Evolutionary conservation across 1,140 invertebrate species (phyloP), one percentile per base, ranked within the genome.

Genomic region (Eueides isabella): DNA sequence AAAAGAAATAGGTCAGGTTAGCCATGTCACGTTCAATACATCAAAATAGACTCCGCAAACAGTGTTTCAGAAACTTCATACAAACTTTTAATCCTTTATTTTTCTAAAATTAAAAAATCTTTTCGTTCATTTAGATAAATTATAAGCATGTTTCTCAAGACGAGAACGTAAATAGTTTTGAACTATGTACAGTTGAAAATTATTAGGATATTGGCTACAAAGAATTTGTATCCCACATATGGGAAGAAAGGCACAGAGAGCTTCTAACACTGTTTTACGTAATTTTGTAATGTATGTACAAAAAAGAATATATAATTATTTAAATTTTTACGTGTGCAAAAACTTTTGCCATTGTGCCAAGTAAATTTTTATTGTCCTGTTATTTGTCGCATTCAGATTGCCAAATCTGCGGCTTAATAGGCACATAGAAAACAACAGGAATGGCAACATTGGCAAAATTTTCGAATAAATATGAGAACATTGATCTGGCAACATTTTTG

Each of bases 1-100:
- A 55, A 55, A 55, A 26, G 48, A 55, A 55, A 23, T 55, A 55
- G 48, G 48, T 55, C 48, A 26, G 19, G 48, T 55, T 55, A 26
- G 48, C n/a, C 48, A 55, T 26, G 48, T 55, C 48, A 55, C 48
- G 48, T 55, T 11, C 12, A 55, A 55, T 23, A 55, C 48, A 11
- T 55, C 48, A 23, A 55, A 55, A 23, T 55, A 55, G 48, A 55
- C 9, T 55, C 7, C 16, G n/a, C 11, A 26, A 23, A 26, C 23
- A 26, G 48, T 55, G 5, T 55, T 55, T n/a, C 26, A 55, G 19
- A 23, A 26, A 55, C 23, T 9, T 11, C 23, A 23, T 26, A 11
- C 1, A 1, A 23, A 55, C 48, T 55, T 11, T 55, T 55, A 23
- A 26, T 55, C 7, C 23, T 26, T 55, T 55, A 2, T 44, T 44